Evolutionary conservation across 2,113 vertebrate species (phyloP), one percentile per base, ranked within the genome.

Genomic region (Zosterops japonicus): DNA sequence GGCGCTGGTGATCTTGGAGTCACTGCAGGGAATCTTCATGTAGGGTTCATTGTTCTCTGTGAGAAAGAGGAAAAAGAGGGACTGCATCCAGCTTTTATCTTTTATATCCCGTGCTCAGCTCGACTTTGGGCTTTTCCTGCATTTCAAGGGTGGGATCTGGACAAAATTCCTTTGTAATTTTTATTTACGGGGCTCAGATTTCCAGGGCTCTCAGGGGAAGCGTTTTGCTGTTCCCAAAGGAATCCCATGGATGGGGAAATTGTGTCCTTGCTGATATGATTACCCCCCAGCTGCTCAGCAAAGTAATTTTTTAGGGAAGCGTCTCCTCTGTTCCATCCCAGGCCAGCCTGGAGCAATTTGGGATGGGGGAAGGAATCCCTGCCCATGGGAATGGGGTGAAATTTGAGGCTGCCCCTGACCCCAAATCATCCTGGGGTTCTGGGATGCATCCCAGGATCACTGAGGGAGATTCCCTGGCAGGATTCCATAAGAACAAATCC

Each of bases 1-100:
- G 0, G 99, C 99, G 33, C 99, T 99, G 23, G 99, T 99, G 96
- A 99, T 99, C 97, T 99, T 99, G 31, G 98, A 98, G 1, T 99
- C 99, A 0, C 93, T 99, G 97, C 99, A 99, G 21, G 99, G 98
- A 21, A 99, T 96, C 20, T 99, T 99, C 97, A 98, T 97, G 97
- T 99, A 99, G 5, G 99, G 99, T 95, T 99, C 98, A 50, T 99
- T 99, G 97, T 98, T 99, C 72, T 99, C 99, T 99, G 97, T 28
- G 63, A 87, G 52, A 63, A 39, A 17, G 25, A 36, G 52, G 28
- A 8, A 12, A 5, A 15, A 4, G 9, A 29, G 57, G 63, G 76
- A 21, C 8, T 18, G 3, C 21, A 31, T 31, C 52, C 18, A 23
- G 35, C 1, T 0, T 19, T 49, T 5, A 1, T 10, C 65, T 5